A percentile compares a stretch with the other conserved stretches of the same genome.
Evolutionary conservation across 2,113 vertebrate species (phyloP).

Genomic region (Bettongia penicillata): DNA sequence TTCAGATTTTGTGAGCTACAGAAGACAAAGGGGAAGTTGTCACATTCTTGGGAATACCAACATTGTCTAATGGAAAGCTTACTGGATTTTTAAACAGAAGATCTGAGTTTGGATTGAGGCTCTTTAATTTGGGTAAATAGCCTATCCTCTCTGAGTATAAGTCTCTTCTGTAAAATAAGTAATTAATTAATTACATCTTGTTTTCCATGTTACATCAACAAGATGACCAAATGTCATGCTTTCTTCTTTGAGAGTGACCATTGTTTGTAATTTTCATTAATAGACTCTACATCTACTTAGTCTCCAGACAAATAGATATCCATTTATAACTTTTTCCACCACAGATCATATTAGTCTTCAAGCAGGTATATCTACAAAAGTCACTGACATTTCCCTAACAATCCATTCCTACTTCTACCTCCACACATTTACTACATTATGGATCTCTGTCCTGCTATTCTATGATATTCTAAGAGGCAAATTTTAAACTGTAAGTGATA

Average conservation of each 20-base stretch:
- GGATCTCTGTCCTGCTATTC: no score
- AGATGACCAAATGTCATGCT: no score
- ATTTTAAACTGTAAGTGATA: no score
- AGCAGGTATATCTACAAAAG: no score
- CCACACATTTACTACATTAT: no score
- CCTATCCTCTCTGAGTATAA: not conserved
- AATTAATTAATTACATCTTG: no score
- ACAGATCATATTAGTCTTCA: not conserved
- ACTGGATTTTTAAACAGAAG: not conserved
- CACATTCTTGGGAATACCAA: not conserved
- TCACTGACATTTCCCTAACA: no score
- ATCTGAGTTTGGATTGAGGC: not conserved
- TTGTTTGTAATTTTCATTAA: not conserved
- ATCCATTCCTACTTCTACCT: no score
- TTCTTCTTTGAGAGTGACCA: no score
- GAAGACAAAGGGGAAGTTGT: not conserved
- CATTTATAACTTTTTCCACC: not conserved
- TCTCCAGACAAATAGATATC: not conserved
- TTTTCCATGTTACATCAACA: no score
- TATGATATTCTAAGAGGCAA: no score
- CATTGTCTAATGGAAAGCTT: not conserved
- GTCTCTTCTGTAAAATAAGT: not conserved
- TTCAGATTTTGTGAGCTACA: not conserved
- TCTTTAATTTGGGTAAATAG: not conserved
- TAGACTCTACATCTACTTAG: not conserved